Conservation (phyloP, 2,888 invertebrate species). For the Leptura quadrifasciata region DNA sequence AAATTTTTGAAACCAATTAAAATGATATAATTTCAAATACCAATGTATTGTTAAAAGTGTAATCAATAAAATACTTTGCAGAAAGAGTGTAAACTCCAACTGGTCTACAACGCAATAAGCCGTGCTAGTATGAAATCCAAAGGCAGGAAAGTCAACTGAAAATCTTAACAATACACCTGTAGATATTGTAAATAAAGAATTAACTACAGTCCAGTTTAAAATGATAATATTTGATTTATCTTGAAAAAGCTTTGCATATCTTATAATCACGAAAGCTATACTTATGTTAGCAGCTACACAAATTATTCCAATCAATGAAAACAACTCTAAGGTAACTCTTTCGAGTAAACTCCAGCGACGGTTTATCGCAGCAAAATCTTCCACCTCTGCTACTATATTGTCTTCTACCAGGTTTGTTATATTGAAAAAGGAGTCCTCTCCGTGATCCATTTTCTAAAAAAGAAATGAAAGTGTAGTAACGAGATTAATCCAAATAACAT, state of each 20-base stretch:
- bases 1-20: constrained; percentile 26
- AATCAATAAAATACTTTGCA: constrained; percentile 32
- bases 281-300: neutral
- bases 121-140: no score
- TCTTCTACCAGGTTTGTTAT: neutral
- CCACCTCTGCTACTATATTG: neutral
- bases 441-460: neutral
- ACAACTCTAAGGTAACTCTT: neutral
- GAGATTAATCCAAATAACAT: neutral
- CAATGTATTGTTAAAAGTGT: constrained; percentile 35
- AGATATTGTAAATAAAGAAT: neutral
- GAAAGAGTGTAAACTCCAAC: neutral
- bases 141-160: neutral
- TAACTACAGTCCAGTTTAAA: neutral
- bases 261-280: neutral
- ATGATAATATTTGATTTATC: neutral
- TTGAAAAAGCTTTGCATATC: neutral
- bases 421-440: neutral
- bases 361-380: neutral
- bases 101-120: neutral
- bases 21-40: constrained; percentile 37
- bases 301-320: neutral
- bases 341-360: no score
- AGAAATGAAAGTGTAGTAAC: neutral
- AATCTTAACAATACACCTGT: neutral